A percentile compares a stretch with the other conserved stretches of the same genome.
phyloP scores from a whole-genome alignment of 1,140 invertebrate species.

The Tetramorium parvispinum region DNA sequence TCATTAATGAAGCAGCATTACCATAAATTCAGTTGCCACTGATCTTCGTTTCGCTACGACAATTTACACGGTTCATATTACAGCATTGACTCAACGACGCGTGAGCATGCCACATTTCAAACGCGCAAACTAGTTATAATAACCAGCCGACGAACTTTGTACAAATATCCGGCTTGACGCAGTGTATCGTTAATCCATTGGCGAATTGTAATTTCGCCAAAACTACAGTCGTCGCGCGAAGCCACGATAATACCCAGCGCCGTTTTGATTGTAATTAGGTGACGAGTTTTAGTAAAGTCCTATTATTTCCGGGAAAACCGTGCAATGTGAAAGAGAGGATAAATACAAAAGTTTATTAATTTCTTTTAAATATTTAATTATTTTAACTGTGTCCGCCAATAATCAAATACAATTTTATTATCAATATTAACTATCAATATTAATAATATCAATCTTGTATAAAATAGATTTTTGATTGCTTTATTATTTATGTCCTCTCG shows the following conservation, averaged over 20 bases:
- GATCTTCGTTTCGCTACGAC: conserved; percentile 34
- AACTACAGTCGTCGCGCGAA: conserved; percentile 8
- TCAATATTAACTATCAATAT: background rate
- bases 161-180: conserved; percentile 29
- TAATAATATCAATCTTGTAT: background rate
- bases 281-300: background rate
- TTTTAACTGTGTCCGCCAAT: too few relatives aligned
- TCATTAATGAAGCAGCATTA: conserved; percentile 29
- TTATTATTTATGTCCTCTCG: background rate
- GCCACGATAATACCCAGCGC: background rate
- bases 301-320: background rate
- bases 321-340: too few relatives aligned
- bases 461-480: background rate
- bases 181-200: conserved; percentile 50
- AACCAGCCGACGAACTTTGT: conserved; percentile 37
- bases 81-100: conserved; percentile 36
- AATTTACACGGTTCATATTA: conserved; percentile 29
- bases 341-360: background rate
- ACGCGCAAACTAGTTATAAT: conserved; percentile 49
- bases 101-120: conserved; percentile 44
- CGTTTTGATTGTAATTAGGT: conserved; percentile 3
- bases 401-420: background rate
- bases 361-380: background rate
- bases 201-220: conserved; percentile 17
- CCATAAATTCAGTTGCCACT: conserved; percentile 29